phyloP scores from a whole-genome alignment of 2,113 vertebrate genomes.

The Phaethon lepturus region DNA sequence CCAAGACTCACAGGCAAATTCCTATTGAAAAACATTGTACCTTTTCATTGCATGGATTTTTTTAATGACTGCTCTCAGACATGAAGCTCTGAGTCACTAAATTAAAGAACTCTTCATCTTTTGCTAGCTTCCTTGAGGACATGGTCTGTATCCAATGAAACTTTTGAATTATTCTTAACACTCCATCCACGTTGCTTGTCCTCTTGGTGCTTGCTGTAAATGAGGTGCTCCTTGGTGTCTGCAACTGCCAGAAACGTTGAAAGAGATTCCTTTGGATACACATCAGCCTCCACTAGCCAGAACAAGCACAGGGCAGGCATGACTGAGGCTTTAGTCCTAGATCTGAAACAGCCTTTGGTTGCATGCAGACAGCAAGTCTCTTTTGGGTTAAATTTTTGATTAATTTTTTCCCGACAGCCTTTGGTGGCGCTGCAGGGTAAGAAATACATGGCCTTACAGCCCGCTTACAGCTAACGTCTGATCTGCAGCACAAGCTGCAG shows the following conservation, averaged over 20 bases:
- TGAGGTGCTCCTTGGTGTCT: neutral
- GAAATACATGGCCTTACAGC: neutral
- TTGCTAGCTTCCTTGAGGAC: neutral
- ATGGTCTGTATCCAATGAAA: neutral
- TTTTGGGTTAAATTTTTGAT: neutral
- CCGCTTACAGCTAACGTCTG: neutral
- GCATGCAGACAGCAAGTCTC: neutral
- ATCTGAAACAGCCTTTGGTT: neutral
- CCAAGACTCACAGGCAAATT: neutral
- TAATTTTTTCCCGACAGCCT: neutral
- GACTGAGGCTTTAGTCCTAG: neutral
- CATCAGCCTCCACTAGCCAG: neutral
- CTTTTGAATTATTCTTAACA: neutral
- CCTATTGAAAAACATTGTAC: neutral
- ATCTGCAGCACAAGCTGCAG: neutral
- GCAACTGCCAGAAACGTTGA: neutral
- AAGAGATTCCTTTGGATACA: neutral
- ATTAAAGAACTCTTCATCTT: neutral
- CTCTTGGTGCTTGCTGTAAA: neutral
- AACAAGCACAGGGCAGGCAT: neutral
- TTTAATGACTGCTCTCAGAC: neutral
- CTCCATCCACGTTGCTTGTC: neutral
- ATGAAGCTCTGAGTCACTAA: neutral
- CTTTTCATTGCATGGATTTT: neutral
- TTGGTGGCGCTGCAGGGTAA: conserved; percentile 69